Percentiles rank a stretch among this genome's conserved stretches.
Conservation (phyloP, 2,888 invertebrate genomes). For the Hyalella azteca region DNA sequence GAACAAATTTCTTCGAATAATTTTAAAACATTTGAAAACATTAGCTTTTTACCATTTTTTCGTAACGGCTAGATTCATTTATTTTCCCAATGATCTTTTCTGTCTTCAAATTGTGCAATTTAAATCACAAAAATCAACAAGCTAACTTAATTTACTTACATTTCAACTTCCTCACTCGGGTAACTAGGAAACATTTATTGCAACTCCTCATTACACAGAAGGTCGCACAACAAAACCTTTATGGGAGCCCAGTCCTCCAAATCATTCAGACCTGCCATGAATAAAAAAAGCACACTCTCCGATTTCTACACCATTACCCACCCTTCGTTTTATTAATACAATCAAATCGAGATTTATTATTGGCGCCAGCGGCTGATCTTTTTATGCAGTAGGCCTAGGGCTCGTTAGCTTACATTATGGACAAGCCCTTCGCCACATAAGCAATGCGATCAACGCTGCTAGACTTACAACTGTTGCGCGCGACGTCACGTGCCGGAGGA, state of each 20-base stretch:
- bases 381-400: conserved; percentile 5
- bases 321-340: conserved; percentile 12
- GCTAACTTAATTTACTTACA: not conserved
- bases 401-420: conserved; percentile 3
- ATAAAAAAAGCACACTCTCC: not conserved
- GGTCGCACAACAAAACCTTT: not conserved
- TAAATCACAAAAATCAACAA: not conserved
- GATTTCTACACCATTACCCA: not conserved
- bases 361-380: not conserved
- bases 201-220: not conserved
- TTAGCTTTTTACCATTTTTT: not conserved
- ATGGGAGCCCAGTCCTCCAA: not conserved
- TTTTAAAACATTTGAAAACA: not conserved
- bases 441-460: not conserved
- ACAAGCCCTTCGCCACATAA: conserved; percentile 1
- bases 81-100: not conserved
- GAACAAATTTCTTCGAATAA: not conserved
- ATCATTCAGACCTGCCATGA: not conserved
- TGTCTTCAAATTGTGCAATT: not conserved
- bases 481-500: too few species aligned
- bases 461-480: not conserved
- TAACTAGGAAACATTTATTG: not conserved
- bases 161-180: not conserved
- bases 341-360: conserved; percentile 9
- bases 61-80: not conserved